Evolutionary conservation across 2,888 invertebrate species (phyloP).

Genomic region (Rhodophaea formosa): DNA sequence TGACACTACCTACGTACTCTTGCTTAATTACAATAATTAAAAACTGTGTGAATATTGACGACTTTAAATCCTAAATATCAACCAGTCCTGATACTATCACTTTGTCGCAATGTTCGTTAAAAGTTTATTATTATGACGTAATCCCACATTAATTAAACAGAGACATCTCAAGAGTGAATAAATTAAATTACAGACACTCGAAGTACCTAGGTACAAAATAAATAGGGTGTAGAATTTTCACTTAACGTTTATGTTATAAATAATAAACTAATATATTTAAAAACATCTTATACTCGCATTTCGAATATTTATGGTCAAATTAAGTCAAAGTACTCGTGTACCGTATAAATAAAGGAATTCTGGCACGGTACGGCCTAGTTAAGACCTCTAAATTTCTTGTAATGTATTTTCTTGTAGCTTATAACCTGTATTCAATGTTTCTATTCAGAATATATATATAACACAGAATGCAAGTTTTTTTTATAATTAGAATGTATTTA

Average conservation of each 20-base stretch:
- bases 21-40: constrained; percentile 1
- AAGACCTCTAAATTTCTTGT: no score
- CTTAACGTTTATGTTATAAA: no score
- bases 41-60: constrained; percentile 1
- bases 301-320: no score
- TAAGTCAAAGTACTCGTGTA: no score
- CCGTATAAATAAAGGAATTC: no score
- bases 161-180: constrained; percentile 8
- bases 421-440: no score
- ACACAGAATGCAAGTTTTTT: no score
- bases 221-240: not conserved
- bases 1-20: not conserved
- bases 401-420: no score
- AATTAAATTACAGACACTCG: constrained; percentile 6
- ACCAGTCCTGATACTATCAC: constrained; percentile 2
- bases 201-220: not conserved
- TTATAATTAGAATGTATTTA: no score
- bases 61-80: constrained; percentile 2
- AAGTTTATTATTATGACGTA: constrained; percentile 5
- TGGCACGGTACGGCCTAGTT: no score
- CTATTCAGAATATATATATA: no score
- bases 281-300: no score
- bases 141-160: constrained; percentile 9
- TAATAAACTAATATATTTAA: not conserved
- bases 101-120: constrained; percentile 5